These are phyloP conservation scores for Apis dorsata DNA, from an alignment of 1,140 invertebrate genomes.

Conservation along the genomic window DNA sequence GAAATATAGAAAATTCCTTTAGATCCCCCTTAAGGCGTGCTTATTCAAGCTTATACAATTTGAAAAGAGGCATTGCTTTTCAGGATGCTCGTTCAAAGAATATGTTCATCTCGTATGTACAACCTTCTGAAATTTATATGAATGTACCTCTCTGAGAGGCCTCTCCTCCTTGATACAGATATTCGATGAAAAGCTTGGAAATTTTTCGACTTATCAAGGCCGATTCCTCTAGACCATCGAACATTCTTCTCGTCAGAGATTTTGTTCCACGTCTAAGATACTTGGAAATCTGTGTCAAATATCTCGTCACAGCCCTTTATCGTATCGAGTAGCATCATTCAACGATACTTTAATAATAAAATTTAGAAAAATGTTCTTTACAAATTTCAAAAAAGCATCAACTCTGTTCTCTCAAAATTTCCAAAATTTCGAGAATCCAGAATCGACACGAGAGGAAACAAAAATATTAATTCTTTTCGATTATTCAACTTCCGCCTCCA, in stretches of 20 bases:
- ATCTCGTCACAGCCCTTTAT: neutral
- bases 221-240: neutral
- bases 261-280: neutral
- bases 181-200: conserved; percentile 10
- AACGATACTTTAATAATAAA: too few relatives aligned
- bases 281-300: neutral
- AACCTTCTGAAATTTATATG: conserved; percentile 32
- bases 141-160: conserved; percentile 3
- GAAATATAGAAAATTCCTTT: conserved; percentile 19
- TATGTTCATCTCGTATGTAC: conserved; percentile 16
- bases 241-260: neutral
- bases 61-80: conserved; percentile 26
- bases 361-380: too few relatives aligned
- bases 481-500: neutral
- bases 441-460: too few relatives aligned
- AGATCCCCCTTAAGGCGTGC: neutral
- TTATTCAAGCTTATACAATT: conserved; percentile 26
- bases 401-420: too few relatives aligned
- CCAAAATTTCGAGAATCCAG: too few relatives aligned
- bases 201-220: conserved; percentile 1
- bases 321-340: neutral
- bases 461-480: neutral
- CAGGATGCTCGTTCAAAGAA: neutral
- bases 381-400: too few relatives aligned
- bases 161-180: neutral